Evolutionary conservation across 2,797 vertebrate genomes (phyloP).

Genomic region (Chiloscyllium punctatum): DNA sequence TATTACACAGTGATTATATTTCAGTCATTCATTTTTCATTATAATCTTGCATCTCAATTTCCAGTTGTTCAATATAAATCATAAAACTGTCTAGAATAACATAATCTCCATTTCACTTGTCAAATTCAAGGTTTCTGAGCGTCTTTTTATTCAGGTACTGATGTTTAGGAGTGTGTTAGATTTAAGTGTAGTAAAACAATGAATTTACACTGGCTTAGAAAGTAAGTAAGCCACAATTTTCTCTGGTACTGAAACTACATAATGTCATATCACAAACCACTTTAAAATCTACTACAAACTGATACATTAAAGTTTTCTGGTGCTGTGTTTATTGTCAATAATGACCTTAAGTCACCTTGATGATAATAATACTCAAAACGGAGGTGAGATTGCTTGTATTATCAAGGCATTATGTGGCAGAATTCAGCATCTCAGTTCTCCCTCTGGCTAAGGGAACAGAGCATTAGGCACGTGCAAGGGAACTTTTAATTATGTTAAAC

Average conservation of each 20-base stretch:
- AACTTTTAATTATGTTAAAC: background rate
- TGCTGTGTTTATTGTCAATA: background rate
- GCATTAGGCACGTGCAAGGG: background rate
- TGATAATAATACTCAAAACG: background rate
- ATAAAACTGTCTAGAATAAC: background rate
- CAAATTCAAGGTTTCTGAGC: background rate
- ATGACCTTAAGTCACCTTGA: background rate
- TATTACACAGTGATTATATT: background rate
- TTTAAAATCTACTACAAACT: background rate
- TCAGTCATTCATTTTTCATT: background rate
- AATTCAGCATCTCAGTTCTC: background rate
- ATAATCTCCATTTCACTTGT: background rate
- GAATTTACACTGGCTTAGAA: background rate
- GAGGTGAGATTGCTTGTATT: background rate
- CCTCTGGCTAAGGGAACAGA: background rate
- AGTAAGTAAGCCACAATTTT: background rate
- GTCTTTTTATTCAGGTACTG: background rate
- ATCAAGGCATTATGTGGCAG: background rate
- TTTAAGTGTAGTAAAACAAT: background rate
- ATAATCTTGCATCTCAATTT: background rate
- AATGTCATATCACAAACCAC: background rate
- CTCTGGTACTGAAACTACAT: background rate
- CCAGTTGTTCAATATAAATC: background rate
- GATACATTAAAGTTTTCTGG: background rate
- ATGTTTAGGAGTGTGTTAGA: background rate